Evolutionary conservation across 1,140 invertebrate genomes (phyloP).

Genomic region (Chrysoperla carnea): DNA sequence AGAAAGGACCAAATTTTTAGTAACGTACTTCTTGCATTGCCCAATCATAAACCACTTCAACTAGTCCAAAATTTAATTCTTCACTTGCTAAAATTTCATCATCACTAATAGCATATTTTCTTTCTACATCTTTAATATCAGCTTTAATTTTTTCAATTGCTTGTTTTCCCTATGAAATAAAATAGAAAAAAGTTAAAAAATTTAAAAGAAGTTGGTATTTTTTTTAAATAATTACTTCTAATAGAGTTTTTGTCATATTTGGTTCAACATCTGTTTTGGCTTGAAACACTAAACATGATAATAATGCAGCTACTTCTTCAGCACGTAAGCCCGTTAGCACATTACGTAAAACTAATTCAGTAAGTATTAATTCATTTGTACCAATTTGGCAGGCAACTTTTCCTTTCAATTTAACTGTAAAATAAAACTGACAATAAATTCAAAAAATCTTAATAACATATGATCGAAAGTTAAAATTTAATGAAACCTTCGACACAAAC

Average conservation of each 20-base stretch:
- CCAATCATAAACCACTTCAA: slow-evolving; percentile 93
- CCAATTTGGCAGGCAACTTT: slow-evolving; percentile 92
- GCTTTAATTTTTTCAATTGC: slow-evolving; percentile 29
- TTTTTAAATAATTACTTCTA: slow-evolving; percentile 20
- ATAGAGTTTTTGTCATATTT: slow-evolving; percentile 31
- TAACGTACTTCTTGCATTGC: slow-evolving; percentile 55
- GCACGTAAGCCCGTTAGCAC: slow-evolving; percentile 69
- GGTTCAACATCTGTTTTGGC: slow-evolving; percentile 42
- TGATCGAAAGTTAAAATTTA: not conserved
- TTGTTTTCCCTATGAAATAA: slow-evolving; percentile 29
- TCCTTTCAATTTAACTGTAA: slow-evolving; percentile 67
- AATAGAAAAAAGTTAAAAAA: not conserved
- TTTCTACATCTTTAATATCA: slow-evolving; percentile 24
- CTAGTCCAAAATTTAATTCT: slow-evolving; percentile 76
- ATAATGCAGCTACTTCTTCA: slow-evolving; percentile 79
- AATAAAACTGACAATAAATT: slow-evolving; percentile 2
- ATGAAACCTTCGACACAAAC: not conserved
- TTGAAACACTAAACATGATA: slow-evolving; percentile 87
- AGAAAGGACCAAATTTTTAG: too few relatives aligned
- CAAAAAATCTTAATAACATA: slow-evolving; percentile 2
- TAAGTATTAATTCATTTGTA: slow-evolving; percentile 83
- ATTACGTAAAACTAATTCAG: slow-evolving; percentile 90
- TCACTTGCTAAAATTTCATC: slow-evolving; percentile 27
- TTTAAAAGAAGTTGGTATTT: slow-evolving; percentile 6
- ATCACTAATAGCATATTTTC: slow-evolving; percentile 28